A percentile compares a stretch with the other conserved stretches of the same genome.
phyloP scores from a whole-genome alignment of 2,888 invertebrate genomes.

The Eupithecia exiguata region DNA sequence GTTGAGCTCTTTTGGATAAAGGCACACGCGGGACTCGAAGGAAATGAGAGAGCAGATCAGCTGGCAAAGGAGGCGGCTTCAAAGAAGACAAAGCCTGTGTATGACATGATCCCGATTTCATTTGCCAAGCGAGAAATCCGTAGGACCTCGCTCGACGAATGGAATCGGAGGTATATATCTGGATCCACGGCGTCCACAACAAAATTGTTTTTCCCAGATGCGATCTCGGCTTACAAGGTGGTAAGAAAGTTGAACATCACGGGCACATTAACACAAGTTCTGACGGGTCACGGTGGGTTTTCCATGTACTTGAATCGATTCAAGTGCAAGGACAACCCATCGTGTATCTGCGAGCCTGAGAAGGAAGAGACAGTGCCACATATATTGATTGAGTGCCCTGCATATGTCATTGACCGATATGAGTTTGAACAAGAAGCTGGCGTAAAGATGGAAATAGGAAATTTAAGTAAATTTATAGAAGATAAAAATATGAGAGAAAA shows the following conservation, averaged over 20 bases:
- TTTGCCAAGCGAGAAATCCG: slow-evolving; percentile 19
- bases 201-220: slow-evolving; percentile 22
- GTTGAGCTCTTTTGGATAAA: slow-evolving; percentile 1
- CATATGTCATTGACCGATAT: too few species aligned
- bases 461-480: too few species aligned
- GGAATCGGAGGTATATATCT: slow-evolving; percentile 16
- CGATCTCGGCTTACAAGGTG: not conserved
- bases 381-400: slow-evolving; percentile 9
- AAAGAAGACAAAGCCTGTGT: slow-evolving; percentile 10
- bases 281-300: not conserved
- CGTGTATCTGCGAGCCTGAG: slow-evolving; percentile 16
- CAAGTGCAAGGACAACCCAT: slow-evolving; percentile 13
- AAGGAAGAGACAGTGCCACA: not conserved
- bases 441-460: too few species aligned
- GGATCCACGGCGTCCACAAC: slow-evolving; percentile 2
- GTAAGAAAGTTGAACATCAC: not conserved
- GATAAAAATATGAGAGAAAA: too few species aligned
- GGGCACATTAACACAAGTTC: not conserved
- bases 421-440: too few species aligned
- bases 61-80: slow-evolving; percentile 26
- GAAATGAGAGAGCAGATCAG: slow-evolving; percentile 24
- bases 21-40: slow-evolving; percentile 14
- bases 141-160: not conserved
- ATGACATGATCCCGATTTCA: slow-evolving; percentile 21
- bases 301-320: slow-evolving; percentile 14